Evolutionary conservation across 2,888 invertebrate species (phyloP), one percentile per base, ranked within the genome.

Genomic region (Megastigmus dorsalis): DNA sequence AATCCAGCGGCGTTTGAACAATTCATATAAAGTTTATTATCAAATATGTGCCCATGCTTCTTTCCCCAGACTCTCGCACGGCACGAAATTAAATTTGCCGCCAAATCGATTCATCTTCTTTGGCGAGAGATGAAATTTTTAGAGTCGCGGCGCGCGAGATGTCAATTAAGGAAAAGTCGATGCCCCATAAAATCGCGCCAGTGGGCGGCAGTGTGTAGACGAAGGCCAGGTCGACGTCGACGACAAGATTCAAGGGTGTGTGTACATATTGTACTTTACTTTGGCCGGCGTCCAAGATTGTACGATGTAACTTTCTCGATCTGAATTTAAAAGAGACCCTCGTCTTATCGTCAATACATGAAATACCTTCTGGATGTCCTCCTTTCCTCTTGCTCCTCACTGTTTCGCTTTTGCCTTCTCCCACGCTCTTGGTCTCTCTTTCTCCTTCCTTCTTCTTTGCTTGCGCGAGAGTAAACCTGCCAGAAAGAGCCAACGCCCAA

Each of bases 281-380:
- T 60, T 69, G 69, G 69, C 69, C 3, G 6, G 41, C 10, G 7
- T 60, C 69, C 69, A 69, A 57, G 41, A 60, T 10, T n/a, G 36
- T 38, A 41, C 50, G 59, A 50, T 68, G 60, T 69, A 52, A 59
- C 52, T 52, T 52, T 52, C 60, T 52, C 43, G 69, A 69, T 69
- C 69, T 69, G 69, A 69, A 60, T 69, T 69, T 69, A 60, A 69
- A 69, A 59, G 69, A 38, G 69, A 59, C 59, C 30, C n/a, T n/a
- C 48, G 38, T 59, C 59, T 59, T 59, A 48, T 59, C 59, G 52
- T 48, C 68, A 57, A 68, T 68, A 57, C 45, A 50, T 38, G 59
- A 68, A 68, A 68, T 50, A 59, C 68, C 20, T 50, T 50, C 15
- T 55, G 55, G 43, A 54, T 9, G 50, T 55, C 7, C 26, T 30